Evolutionary conservation across 2,113 vertebrate species (phyloP).

Genomic region (Propithecus coquereli): DNA sequence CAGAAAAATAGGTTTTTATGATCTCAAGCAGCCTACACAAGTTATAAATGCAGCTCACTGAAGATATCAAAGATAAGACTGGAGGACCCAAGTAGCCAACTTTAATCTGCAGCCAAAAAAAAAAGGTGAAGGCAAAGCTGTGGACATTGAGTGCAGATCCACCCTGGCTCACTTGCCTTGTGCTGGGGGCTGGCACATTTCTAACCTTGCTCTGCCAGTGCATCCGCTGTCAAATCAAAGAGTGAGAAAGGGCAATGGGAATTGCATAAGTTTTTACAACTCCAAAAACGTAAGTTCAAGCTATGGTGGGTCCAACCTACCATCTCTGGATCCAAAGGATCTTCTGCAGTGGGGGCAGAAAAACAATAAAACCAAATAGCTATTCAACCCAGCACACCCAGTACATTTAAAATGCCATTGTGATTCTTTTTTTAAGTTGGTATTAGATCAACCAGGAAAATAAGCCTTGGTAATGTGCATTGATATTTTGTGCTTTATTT

Average conservation of each 20-base stretch:
- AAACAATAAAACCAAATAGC: neutral
- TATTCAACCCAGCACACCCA: neutral
- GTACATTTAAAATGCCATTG: neutral
- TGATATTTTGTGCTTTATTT: neutral
- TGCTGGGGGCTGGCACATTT: neutral
- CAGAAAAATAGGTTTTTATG: too few species aligned
- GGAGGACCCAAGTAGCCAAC: neutral
- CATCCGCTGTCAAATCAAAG: neutral
- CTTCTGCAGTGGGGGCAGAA: neutral
- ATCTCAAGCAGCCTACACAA: too few species aligned
- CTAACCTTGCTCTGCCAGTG: neutral
- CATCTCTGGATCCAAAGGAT: neutral
- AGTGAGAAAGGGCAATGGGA: neutral
- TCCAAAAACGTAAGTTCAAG: neutral
- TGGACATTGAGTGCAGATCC: neutral
- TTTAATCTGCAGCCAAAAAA: neutral
- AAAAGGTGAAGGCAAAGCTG: neutral
- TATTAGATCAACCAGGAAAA: neutral
- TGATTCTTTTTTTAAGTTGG: neutral
- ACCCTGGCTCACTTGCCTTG: neutral
- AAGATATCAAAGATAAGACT: too few species aligned
- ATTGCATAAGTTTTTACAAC: neutral
- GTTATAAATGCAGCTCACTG: too few species aligned
- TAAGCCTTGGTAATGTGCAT: neutral
- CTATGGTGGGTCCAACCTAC: neutral